Conservation (phyloP, 2,888 invertebrate species). For the Corythucha ciliata region DNA sequence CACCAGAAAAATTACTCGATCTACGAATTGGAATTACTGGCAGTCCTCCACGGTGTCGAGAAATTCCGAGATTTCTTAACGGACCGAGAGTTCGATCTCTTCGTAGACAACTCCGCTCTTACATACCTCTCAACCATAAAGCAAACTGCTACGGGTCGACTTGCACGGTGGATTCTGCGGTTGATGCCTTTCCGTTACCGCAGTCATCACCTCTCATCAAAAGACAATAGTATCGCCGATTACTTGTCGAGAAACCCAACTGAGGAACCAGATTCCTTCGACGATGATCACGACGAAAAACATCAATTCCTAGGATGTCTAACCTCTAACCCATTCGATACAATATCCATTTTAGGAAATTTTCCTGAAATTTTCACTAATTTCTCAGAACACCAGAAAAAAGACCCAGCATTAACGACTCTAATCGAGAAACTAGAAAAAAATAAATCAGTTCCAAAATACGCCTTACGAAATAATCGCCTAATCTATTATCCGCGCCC, state of each 20-base stretch:
- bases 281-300: slow-evolving; percentile 5
- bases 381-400: background rate
- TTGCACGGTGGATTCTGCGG: slow-evolving; percentile 10
- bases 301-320: no score
- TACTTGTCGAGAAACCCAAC: slow-evolving; percentile 8
- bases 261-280: slow-evolving; percentile 1
- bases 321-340: no score
- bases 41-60: background rate
- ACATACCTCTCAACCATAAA: slow-evolving; percentile 7
- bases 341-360: no score
- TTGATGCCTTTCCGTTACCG: background rate
- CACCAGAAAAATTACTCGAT: slow-evolving; percentile 8
- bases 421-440: background rate
- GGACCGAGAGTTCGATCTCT: slow-evolving; percentile 4
- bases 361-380: slow-evolving; percentile 9
- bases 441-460: background rate
- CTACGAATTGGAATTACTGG: slow-evolving; percentile 13
- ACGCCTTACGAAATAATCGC: no score
- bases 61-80: background rate
- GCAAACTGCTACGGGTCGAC: slow-evolving; percentile 2
- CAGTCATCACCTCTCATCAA: slow-evolving; percentile 1
- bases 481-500: no score
- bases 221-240: background rate
- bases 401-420: background rate
- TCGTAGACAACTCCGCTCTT: slow-evolving; percentile 3